Evolutionary conservation across 2,797 vertebrate genomes (phyloP).

Genomic region (Galago senegalensis): DNA sequence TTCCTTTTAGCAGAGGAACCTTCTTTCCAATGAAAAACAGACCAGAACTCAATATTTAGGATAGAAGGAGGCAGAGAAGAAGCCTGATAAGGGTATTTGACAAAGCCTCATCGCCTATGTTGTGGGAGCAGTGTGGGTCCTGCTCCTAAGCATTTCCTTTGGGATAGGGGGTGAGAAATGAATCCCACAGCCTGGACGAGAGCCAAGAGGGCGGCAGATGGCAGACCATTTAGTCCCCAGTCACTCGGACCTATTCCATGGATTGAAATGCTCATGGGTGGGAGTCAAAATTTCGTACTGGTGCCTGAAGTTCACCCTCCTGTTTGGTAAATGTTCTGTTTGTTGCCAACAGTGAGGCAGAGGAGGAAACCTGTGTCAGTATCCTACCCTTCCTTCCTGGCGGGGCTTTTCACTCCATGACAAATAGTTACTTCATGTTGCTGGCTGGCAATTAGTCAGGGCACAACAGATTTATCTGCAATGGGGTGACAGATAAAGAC

Average conservation of each 20-base stretch:
- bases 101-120: background rate
- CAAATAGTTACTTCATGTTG: background rate
- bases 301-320: background rate
- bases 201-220: background rate
- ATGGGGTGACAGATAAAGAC: background rate
- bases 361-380: background rate
- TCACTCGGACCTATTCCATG: background rate
- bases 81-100: too few species aligned
- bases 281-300: background rate
- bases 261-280: background rate
- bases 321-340: background rate
- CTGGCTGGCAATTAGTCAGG: background rate
- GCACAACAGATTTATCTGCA: background rate
- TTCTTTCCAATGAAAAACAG: background rate
- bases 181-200: background rate
- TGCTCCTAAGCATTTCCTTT: background rate
- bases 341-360: background rate
- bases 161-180: background rate
- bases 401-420: background rate
- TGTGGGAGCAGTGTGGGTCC: background rate
- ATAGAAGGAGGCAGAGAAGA: background rate
- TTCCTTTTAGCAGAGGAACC: background rate
- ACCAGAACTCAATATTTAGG: background rate
- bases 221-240: background rate
- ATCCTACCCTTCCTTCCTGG: background rate